A percentile compares a stretch with the other conserved stretches of the same genome.
Conservation (phyloP, 2,797 vertebrate genomes). For the Cheirogaleus major region DNA sequence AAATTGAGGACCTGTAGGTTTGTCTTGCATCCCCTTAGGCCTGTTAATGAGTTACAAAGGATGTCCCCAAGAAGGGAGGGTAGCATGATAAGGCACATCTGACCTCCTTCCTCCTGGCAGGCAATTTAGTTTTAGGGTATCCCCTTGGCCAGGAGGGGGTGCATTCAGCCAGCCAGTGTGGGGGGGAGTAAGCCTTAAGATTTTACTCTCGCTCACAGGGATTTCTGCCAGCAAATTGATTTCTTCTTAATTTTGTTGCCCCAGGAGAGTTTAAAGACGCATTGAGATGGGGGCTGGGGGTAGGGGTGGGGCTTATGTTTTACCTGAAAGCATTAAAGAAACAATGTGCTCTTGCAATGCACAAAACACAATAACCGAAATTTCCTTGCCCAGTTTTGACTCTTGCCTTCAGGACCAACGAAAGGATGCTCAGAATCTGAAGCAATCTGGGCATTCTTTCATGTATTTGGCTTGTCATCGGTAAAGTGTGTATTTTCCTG, state of each 20-base stretch:
- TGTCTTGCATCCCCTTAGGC: no score
- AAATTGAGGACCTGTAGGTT: no score
- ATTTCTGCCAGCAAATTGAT: neutral
- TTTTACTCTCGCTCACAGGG: no score
- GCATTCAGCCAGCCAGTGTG: no score
- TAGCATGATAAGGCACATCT: no score
- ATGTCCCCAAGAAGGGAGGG: no score
- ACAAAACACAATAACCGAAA: neutral
- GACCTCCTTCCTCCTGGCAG: no score
- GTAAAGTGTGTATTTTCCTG: neutral
- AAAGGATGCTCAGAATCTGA: neutral
- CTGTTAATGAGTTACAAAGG: no score
- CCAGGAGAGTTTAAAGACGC: neutral
- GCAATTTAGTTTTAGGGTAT: no score
- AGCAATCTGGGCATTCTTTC: neutral
- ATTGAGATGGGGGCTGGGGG: rapidly evolving
- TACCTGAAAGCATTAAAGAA: neutral
- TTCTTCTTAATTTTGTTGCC: neutral
- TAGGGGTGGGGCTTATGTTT: neutral
- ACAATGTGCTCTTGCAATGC: rapidly evolving
- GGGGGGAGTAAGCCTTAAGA: no score
- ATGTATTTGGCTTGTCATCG: neutral
- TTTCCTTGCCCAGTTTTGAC: neutral
- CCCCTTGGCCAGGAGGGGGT: no score
- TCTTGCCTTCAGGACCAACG: neutral